A percentile compares a stretch with the other conserved stretches of the same genome.
phyloP scores from a whole-genome alignment of 2,113 vertebrate species.

The Percina caprodes region DNA sequence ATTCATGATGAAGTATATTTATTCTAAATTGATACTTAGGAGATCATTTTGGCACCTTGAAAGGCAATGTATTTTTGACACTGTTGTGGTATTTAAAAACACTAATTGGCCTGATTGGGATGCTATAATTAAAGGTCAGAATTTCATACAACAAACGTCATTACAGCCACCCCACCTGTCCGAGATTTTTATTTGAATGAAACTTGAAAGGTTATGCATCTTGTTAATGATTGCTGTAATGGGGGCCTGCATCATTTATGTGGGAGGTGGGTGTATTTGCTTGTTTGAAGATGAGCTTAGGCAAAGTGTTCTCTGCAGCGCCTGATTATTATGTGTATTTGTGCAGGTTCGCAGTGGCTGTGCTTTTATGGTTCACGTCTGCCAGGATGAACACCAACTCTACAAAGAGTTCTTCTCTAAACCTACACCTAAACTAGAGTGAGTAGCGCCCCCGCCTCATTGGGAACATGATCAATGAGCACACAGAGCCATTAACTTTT shows the following conservation, averaged over 20 bases:
- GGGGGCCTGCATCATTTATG: conserved; percentile 29
- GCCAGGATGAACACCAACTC: conserved; percentile 98
- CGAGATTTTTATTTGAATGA: conserved; percentile 28
- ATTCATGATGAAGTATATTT: conserved; percentile 17
- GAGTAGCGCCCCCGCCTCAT: conserved; percentile 71
- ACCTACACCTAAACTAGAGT: conserved; percentile 94
- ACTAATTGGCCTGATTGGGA: conserved; percentile 69
- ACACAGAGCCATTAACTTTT: background rate
- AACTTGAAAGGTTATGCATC: conserved; percentile 62
- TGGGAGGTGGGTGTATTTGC: conserved; percentile 20
- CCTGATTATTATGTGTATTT: conserved; percentile 41
- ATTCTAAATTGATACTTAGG: conserved; percentile 22
- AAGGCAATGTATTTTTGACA: conserved; percentile 18
- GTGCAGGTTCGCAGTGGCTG: conserved; percentile 95
- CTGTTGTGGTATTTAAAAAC: conserved; percentile 58
- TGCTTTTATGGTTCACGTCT: conserved; percentile 99
- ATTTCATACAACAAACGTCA: conserved; percentile 44
- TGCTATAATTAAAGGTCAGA: conserved; percentile 70
- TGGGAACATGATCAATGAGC: background rate
- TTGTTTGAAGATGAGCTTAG: conserved; percentile 42
- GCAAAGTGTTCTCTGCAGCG: conserved; percentile 13
- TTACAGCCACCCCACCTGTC: conserved; percentile 36
- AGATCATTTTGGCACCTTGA: conserved; percentile 20
- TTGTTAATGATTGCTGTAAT: conserved; percentile 62
- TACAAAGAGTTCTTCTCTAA: conserved; percentile 98